Conservation (phyloP, 2,888 invertebrate genomes). For the Macrosoma leucophasiata region DNA sequence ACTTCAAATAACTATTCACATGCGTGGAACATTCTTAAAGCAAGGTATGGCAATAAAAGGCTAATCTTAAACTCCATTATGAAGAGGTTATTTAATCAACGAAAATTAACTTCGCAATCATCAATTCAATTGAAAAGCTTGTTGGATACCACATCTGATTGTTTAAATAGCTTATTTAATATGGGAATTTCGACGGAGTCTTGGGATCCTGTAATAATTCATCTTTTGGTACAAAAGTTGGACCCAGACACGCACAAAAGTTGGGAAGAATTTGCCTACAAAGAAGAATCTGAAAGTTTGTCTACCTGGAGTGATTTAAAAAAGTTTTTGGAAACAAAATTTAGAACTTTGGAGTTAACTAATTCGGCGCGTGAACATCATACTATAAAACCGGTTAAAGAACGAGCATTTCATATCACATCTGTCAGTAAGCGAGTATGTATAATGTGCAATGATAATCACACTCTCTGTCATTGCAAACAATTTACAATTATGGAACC, state of each 20-base stretch:
- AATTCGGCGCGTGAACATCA: neutral
- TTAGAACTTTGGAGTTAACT: constrained; percentile 15
- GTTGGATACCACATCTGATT: constrained; percentile 21
- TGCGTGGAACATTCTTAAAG: constrained; percentile 19
- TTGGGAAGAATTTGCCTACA: constrained; percentile 19
- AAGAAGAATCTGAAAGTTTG: constrained; percentile 4
- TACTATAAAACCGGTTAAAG: neutral
- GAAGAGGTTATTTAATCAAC: constrained; percentile 23
- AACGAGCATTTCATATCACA: constrained; percentile 7
- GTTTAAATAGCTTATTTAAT: constrained; percentile 9
- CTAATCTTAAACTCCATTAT: constrained; percentile 20
- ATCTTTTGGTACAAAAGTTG: constrained; percentile 21
- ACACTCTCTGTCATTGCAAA: constrained; percentile 17
- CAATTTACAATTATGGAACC: constrained; percentile 4
- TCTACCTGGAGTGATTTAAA: constrained; percentile 14
- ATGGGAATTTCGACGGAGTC: neutral
- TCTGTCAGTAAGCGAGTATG: constrained; percentile 11
- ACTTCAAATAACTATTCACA: constrained; percentile 17
- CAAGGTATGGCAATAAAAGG: constrained; percentile 23
- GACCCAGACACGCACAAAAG: constrained; percentile 22
- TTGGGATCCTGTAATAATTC: constrained; percentile 26
- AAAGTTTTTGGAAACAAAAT: constrained; percentile 13
- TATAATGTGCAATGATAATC: constrained; percentile 2
- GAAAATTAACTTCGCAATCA: constrained; percentile 17
- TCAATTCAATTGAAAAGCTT: constrained; percentile 22